Base-by-base conservation (phyloP, 1,140 invertebrate species). In the Trichonephila inaurata region DNA sequence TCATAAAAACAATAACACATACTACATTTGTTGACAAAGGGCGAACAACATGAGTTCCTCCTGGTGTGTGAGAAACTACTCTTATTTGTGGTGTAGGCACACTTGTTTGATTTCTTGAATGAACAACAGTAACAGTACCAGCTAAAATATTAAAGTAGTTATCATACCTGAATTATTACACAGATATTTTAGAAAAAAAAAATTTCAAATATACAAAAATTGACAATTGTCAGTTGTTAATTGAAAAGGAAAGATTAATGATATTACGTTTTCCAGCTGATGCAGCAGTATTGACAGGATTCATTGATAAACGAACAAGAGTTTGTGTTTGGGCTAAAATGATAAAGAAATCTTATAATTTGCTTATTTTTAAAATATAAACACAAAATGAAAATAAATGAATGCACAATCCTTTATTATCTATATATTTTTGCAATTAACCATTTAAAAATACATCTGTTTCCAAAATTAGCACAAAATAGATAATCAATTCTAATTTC, bases 21-120 rank as follows among this genome's bases (percentile, higher is more conserved):
- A 85, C 83, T 51, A 58, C 28, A 85, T 24, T 93, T n/a, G 89
- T 82, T 40, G 91, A 33, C 33, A 92, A 91, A 12, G 94, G 94
- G 62, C 93, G 94, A 14, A 95, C 92, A 24, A 94, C 90, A 88
- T 95, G 95, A 18, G 94, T 89, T 66, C 94, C 94, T n/a, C 61
- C 33, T 18, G 94, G 21, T 10, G 81, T 40, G 28, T 94, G 82
- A 33, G 93, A 62, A 21, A 95, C 93, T 14, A 94, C 92, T 85
- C 94, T 88, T 44, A 95, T 94, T 62, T 95, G 95, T 66, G 94
- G 94, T 77, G 86, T 94, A 51, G 91, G 82, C 24, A 92, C 8
- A 60, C 66, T 72, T 19, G 92, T 33, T 81, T 94, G 94, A 66
- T 95, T 92, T 88, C 94, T 85, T 12, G 95, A 88, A 51, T 95